Evolutionary conservation across 1,140 invertebrate species (phyloP).

Genomic region (Drosophila sturtevanti): DNA sequence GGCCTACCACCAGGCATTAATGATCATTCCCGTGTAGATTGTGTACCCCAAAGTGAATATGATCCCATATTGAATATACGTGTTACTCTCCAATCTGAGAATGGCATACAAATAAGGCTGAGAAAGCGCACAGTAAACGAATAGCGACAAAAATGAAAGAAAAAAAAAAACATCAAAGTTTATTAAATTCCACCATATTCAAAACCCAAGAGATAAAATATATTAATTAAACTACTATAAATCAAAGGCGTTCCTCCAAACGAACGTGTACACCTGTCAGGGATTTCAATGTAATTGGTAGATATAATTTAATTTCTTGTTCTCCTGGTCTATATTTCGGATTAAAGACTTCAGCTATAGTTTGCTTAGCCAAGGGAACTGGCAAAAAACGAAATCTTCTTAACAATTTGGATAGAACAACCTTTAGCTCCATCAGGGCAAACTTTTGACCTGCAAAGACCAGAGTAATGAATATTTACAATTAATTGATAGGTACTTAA

Average conservation of each 20-base stretch:
- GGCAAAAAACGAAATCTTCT: conserved; percentile 62
- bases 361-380: conserved; percentile 34
- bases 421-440: conserved; percentile 83
- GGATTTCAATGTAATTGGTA: conserved; percentile 53
- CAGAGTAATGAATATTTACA: neutral
- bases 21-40: conserved; percentile 65
- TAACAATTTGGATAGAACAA: conserved; percentile 78
- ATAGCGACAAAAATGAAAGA: neutral
- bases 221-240: neutral
- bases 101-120: conserved; percentile 72
- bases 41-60: conserved; percentile 70
- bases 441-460: conserved; percentile 83
- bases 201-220: neutral
- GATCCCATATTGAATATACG: conserved; percentile 73
- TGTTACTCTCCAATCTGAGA: conserved; percentile 73
- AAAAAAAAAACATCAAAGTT: neutral
- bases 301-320: conserved; percentile 37
- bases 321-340: conserved; percentile 25
- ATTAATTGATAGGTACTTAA: too few relatives aligned
- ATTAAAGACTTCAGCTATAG: conserved; percentile 32
- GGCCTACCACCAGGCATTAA: conserved; percentile 65
- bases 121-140: conserved; percentile 38
- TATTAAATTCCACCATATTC: neutral
- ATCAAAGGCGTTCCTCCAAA: conserved; percentile 26
- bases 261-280: conserved; percentile 44